These are phyloP conservation scores for Megaustenia siamemsis DNA, from an alignment of 2,888 invertebrate genomes.

Conservation along the genomic window DNA sequence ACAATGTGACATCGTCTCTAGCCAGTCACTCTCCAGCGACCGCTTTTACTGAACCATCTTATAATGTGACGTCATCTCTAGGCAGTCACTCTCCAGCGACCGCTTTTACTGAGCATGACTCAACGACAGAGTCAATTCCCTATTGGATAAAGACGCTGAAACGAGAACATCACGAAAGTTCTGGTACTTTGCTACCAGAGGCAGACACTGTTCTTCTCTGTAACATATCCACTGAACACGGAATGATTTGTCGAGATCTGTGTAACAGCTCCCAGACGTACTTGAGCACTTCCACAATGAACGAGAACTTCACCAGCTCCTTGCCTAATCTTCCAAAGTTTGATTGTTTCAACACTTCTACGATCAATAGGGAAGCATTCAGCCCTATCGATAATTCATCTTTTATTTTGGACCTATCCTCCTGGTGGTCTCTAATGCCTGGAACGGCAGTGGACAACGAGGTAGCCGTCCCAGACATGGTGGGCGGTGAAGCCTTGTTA, in stretches of 20 bases:
- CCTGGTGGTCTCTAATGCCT: slow-evolving; percentile 14
- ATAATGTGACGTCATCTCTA: not conserved
- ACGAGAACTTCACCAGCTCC: not conserved
- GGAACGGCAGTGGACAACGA: not conserved
- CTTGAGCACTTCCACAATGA: not conserved
- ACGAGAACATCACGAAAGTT: not conserved
- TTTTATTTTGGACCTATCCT: slow-evolving; percentile 38
- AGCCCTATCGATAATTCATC: not conserved
- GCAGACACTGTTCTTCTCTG: too few relatives aligned
- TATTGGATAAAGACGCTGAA: not conserved
- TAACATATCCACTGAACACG: not conserved
- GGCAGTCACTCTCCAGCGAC: not conserved
- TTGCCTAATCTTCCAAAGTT: too few relatives aligned
- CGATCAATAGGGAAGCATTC: not conserved
- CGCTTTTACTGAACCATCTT: too few relatives aligned
- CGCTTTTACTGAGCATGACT: not conserved
- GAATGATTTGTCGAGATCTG: not conserved
- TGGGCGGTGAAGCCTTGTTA: not conserved
- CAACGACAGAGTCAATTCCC: not conserved
- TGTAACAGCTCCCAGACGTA: not conserved
- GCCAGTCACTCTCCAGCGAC: too few relatives aligned
- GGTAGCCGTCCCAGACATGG: not conserved
- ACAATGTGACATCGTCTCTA: too few relatives aligned
- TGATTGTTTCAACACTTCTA: not conserved
- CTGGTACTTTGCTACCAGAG: not conserved